Conservation (phyloP, 2,888 invertebrate species). For the Chloroclystis v-ata region DNA sequence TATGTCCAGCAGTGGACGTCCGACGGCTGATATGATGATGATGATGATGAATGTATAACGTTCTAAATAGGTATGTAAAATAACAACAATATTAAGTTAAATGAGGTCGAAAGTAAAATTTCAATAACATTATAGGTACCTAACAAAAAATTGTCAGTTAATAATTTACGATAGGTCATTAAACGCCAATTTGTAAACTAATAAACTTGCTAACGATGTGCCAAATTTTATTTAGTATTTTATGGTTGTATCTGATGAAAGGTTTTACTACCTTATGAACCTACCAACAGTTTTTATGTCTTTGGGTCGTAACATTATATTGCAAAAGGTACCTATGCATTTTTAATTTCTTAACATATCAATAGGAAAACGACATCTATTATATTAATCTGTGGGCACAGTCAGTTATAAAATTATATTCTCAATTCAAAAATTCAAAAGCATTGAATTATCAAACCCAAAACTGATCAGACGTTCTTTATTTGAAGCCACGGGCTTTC, state of each 20-base stretch:
- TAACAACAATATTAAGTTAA: background rate
- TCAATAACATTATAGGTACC: constrained; percentile 18
- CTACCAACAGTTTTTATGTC: no score
- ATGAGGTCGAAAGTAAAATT: constrained; percentile 5
- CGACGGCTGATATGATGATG: no score
- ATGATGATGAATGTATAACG: no score
- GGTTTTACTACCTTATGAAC: constrained; percentile 8
- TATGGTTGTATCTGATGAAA: constrained; percentile 15
- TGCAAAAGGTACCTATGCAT: no score
- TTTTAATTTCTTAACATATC: no score
- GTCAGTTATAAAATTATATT: no score
- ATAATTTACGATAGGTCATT: constrained; percentile 28
- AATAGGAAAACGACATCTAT: no score
- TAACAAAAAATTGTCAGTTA: constrained; percentile 19
- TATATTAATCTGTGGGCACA: no score
- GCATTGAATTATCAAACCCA: constrained; percentile 19
- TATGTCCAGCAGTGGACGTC: no score
- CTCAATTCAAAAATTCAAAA: background rate
- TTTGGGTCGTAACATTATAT: no score
- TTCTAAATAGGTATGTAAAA: no score
- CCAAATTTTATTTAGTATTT: constrained; percentile 25
- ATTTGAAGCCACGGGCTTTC: constrained; percentile 65
- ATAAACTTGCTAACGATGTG: constrained; percentile 29
- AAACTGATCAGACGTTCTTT: constrained; percentile 23
- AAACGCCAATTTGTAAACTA: constrained; percentile 31